phyloP scores from a whole-genome alignment of 2,797 vertebrate genomes.

The Manis pentadactyla region DNA sequence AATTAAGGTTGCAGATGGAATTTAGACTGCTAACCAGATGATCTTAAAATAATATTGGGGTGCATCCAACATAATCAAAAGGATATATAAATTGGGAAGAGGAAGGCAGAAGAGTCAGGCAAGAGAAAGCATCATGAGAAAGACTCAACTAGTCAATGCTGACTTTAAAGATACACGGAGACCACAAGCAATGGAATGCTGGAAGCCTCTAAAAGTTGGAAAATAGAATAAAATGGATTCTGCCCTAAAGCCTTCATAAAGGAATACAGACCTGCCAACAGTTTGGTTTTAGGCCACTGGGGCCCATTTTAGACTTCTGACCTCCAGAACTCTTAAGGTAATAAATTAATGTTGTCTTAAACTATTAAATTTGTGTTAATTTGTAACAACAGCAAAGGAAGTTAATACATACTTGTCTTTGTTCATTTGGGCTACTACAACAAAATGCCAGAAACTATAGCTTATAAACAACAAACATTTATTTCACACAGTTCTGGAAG shows the following conservation, averaged over 20 bases:
- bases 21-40: neutral
- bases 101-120: neutral
- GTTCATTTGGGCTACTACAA: neutral
- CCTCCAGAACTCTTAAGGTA: neutral
- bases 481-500: neutral
- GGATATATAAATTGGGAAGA: neutral
- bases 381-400: neutral
- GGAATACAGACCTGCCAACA: neutral
- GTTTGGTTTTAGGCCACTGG: neutral
- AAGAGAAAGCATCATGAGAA: neutral
- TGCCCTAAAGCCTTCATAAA: neutral
- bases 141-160: neutral
- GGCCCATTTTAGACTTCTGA: neutral
- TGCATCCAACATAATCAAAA: neutral
- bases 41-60: neutral
- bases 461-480: neutral
- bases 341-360: neutral
- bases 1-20: neutral
- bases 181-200: neutral
- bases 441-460: neutral
- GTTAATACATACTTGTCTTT: neutral
- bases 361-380: neutral
- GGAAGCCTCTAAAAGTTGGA: neutral
- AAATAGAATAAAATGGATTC: neutral
- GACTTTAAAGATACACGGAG: neutral